Base-by-base conservation (phyloP, 2,888 invertebrate genomes). In the Gastracanthus pulcherrimus region DNA sequence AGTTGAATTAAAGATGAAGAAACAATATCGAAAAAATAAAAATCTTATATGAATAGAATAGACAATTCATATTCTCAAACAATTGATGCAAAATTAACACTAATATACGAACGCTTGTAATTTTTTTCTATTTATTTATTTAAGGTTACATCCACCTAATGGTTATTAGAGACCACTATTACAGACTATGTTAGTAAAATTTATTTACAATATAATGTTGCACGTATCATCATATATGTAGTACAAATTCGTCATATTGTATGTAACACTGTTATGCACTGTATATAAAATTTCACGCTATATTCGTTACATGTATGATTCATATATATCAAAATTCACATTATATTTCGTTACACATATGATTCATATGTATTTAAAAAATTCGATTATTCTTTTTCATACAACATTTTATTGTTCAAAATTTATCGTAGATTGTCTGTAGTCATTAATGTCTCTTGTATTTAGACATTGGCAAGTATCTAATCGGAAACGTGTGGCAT, bases 61-160 rank as follows among this genome's bases (percentile, higher is more conserved):
- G n/a, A n/a, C n/a, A n/a, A n/a, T n/a, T n/a, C n/a, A n/a, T n/a
- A 41, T 38, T 66, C 67, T 67, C 72, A 74, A 72, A 62, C 31
- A 45, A 72, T 34, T 55, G 45, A 58, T 79, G 58, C 41, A 34
- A 41, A 19, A 51, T 36, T 60, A 34, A 77, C 19, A 70, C 67
- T 72, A 62, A 71, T 76, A 23, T 74, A 23, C 7, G 29, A 75
- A 75, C 3, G 72, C 82, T 80, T 82, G 67, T 69, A 80, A 80
- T 76, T 71, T 66, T 79, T 31, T 70, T 41, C 45, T 45, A 75
- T 55, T 79, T 48, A 77, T 80, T 82, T 80, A 77, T 81, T 81
- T 48, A 83, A 83, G 78, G 80, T 78, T 51, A 34, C 81, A 16
- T 80, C 80, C 55, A 75, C 81, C 78, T 83, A 83, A 83, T 64